phyloP scores from a whole-genome alignment of 2,888 invertebrate species.

The Athripsodes cinereus region DNA sequence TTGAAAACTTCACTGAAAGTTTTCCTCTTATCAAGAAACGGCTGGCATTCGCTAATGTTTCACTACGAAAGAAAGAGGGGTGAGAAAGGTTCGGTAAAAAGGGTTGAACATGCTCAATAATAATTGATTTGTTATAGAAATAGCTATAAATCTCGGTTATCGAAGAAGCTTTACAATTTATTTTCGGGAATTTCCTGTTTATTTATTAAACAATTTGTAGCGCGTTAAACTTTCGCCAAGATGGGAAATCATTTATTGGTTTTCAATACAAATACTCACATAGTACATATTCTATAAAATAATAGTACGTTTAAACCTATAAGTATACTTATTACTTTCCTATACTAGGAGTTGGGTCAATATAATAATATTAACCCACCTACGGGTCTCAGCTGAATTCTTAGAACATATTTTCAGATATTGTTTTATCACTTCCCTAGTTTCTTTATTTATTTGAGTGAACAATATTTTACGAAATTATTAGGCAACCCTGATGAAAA shows the following conservation, averaged over 20 bases:
- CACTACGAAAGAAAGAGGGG: conserved; percentile 1
- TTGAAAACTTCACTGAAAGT: conserved; percentile 20
- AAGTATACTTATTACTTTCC: too few relatives aligned
- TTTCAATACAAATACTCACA: background rate
- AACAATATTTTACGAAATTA: too few relatives aligned
- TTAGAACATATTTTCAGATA: too few relatives aligned
- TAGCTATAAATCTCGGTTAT: conserved; percentile 2
- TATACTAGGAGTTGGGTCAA: too few relatives aligned
- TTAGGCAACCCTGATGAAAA: background rate
- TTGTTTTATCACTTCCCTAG: too few relatives aligned
- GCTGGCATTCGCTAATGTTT: conserved; percentile 21
- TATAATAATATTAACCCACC: too few relatives aligned
- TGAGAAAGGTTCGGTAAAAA: background rate
- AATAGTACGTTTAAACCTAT: too few relatives aligned
- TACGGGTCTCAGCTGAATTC: too few relatives aligned
- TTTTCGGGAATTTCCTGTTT: background rate
- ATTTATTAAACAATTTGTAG: background rate
- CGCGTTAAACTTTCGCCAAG: too few relatives aligned
- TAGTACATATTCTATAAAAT: too few relatives aligned
- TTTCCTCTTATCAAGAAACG: conserved; percentile 24
- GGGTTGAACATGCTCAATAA: background rate
- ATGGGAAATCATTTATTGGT: too few relatives aligned
- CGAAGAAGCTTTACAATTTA: background rate
- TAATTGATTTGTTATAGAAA: conserved; percentile 1
- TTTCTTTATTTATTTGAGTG: too few relatives aligned